Base-by-base conservation (phyloP, 30 jellyfish, hydroid and myxozoan species). In the Hydractinia symbiolongicarpus region DNA sequence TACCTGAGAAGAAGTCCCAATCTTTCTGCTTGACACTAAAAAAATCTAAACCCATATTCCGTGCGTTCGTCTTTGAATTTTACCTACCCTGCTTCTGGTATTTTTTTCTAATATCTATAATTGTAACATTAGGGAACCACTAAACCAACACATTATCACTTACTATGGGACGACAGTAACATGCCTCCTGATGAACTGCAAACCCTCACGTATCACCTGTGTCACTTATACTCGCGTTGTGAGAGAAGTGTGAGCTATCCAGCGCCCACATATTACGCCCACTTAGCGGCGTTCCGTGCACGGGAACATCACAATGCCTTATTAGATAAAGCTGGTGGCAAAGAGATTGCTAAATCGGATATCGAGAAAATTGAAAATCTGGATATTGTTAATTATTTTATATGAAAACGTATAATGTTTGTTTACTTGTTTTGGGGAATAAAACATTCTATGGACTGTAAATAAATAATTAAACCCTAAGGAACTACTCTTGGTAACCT, bases 261-360 rank as follows among this genome's bases (percentile, higher is more conserved):
- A 15, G 88, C 96, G 50, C 96, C 96, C 16, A 86, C 96, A 8
- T 88, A 88, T 76, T 88, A 88, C 72, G 96, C 96, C 17, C 96
- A 88, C 54, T 83, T 83, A 60, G 92, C 79, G 11, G 96, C 96
- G 15, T 72, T 78, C 76, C 71, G 96, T 57, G 92, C 96, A 19
- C 62, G 88, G 55, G 61, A 83, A 62, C 96, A 88, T 54, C 84
- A 75, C 55, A 60, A 44, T 17, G 90, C 88, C 21, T 71, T 71
- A 50, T 58, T 71, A 7, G 60, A 50, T n/a, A 71, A 71, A 4
- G 17, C 17, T 20, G 61, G 61, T 20, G 8, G 9, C n/a, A 60
- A 71, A 8, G 4, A 20, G 0, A 71, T 71, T 53, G 61, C 80
- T 20, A 4, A 71, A 50, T 8, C 30, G 68, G 80, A 71, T 50